Conservation (phyloP, 2,888 invertebrate species). For the Lithosia quadra region DNA sequence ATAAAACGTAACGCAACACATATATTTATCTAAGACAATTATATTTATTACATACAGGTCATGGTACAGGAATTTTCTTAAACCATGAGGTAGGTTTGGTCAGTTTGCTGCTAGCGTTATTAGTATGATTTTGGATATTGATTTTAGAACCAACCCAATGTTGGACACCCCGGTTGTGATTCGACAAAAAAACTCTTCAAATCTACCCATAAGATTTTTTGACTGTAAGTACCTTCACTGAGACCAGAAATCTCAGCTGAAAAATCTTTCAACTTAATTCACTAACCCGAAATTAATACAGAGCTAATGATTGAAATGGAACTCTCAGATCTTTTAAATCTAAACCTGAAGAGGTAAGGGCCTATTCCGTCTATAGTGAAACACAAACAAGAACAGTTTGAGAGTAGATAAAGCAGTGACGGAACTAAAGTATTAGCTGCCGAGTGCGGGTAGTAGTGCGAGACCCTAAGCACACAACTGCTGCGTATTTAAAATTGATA, state of each 20-base stretch:
- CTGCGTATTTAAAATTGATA: neutral
- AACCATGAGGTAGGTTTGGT: neutral
- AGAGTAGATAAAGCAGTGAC: constrained; percentile 1
- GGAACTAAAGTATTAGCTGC: constrained; percentile 18
- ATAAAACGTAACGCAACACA: constrained; percentile 26
- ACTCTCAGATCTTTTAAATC: constrained; percentile 17
- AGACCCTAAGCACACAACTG: neutral
- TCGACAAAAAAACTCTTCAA: neutral
- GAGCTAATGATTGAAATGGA: constrained; percentile 19
- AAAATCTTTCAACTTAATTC: constrained; percentile 48
- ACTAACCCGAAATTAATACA: constrained; percentile 29
- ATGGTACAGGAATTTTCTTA: too few species aligned
- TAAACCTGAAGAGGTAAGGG: neutral
- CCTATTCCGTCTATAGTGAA: neutral
- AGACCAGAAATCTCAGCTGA: constrained; percentile 15
- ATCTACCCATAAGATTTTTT: constrained; percentile 20
- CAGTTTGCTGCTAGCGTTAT: neutral
- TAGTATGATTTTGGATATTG: neutral
- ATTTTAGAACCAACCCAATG: neutral
- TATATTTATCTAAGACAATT: constrained; percentile 38
- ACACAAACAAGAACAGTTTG: neutral
- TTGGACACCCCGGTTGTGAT: neutral
- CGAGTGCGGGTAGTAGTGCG: constrained; percentile 9
- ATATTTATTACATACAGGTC: constrained; percentile 25
- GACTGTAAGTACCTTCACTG: constrained; percentile 11